Conservation (phyloP, 2,113 vertebrate genomes). For the Gymnobelideus leadbeateri region DNA sequence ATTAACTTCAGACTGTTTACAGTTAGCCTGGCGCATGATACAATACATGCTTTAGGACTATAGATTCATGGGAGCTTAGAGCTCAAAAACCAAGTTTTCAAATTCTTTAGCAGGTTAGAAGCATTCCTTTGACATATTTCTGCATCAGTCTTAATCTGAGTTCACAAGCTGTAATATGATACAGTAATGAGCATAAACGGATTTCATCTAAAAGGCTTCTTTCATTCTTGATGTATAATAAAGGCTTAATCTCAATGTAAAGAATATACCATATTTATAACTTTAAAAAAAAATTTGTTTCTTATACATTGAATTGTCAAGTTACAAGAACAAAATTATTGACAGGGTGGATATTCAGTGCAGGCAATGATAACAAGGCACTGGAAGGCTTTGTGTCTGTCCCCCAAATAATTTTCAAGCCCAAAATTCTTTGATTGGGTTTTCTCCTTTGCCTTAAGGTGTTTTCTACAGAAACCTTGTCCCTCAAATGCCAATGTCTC, state of each 20-base stretch:
- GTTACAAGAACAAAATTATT: neutral
- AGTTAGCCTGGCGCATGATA: constrained; percentile 41
- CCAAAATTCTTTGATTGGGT: constrained; percentile 3
- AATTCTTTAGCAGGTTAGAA: constrained; percentile 32
- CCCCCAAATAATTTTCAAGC: constrained; percentile 1
- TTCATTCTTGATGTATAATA: constrained; percentile 32
- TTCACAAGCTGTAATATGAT: constrained; percentile 42
- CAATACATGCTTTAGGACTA: constrained; percentile 6
- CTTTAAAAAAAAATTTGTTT: constrained; percentile 17
- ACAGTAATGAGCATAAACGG: constrained; percentile 15
- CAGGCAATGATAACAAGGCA: neutral
- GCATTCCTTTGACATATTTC: constrained; percentile 39
- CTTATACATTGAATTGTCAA: neutral
- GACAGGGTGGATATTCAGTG: neutral
- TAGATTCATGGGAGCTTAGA: constrained; percentile 46
- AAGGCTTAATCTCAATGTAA: constrained; percentile 16
- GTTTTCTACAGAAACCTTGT: neutral
- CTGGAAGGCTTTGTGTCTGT: neutral
- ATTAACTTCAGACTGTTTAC: constrained; percentile 49
- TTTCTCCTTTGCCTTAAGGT: constrained; percentile 16
- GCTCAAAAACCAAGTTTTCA: constrained; percentile 34
- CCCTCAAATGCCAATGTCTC: constrained; percentile 27
- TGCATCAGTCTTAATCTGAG: constrained; percentile 24
- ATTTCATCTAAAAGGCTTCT: constrained; percentile 46
- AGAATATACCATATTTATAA: constrained; percentile 39